A percentile compares a stretch with the other conserved stretches of the same genome.
Evolutionary conservation across 2,797 vertebrate genomes (phyloP).

Genomic region (Remorina albescens): DNA sequence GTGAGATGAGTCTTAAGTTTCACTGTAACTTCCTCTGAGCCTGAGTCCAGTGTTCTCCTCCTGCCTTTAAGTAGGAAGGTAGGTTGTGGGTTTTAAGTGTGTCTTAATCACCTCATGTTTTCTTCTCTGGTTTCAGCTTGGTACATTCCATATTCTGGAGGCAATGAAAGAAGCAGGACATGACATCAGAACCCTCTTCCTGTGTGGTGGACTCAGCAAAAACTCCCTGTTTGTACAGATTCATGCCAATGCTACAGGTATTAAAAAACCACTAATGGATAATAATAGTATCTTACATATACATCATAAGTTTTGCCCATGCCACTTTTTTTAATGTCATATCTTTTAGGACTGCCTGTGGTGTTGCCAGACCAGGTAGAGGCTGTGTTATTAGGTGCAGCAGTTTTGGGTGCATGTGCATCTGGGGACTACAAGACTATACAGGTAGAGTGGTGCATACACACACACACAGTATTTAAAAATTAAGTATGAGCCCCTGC

Average conservation of each 20-base stretch:
- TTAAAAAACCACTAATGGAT: neutral
- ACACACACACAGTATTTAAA: too few relatives aligned
- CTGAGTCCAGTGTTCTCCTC: neutral
- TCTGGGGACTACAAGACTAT: constrained; percentile 90
- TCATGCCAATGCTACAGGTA: constrained; percentile 93
- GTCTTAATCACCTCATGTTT: neutral
- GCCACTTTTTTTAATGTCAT: neutral
- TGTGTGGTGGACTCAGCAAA: constrained; percentile 97
- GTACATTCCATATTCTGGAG: constrained; percentile 93
- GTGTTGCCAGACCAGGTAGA: constrained; percentile 92
- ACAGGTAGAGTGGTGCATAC: constrained; percentile 83
- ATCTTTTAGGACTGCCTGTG: constrained; percentile 88
- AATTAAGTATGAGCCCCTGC: neutral
- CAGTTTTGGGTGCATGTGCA: constrained; percentile 93
- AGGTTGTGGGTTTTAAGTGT: constrained; percentile 16
- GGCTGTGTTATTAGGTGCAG: constrained; percentile 93
- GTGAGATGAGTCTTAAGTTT: constrained; percentile 61
- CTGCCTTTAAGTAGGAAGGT: neutral
- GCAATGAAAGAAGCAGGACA: constrained; percentile 91
- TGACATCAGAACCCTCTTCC: constrained; percentile 89
- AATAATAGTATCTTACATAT: neutral
- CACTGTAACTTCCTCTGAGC: constrained; percentile 12
- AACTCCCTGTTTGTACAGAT: constrained; percentile 93
- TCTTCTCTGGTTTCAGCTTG: constrained; percentile 84
- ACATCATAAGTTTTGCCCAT: neutral